Conservation (phyloP, 2,888 invertebrate genomes). For the Tortricodes alternella region DNA sequence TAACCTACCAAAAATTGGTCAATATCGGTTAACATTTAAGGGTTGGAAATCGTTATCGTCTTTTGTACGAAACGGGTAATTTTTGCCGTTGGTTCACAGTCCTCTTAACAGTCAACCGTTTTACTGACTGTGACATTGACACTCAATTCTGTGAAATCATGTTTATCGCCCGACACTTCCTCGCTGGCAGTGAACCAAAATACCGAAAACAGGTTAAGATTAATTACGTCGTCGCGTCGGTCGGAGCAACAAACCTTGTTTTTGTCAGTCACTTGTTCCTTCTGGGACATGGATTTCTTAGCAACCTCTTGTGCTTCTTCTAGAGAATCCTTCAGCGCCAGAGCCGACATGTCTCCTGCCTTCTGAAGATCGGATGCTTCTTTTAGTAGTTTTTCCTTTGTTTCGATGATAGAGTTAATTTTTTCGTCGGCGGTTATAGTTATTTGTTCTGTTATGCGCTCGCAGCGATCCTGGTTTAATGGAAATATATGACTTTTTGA, state of each 20-base stretch:
- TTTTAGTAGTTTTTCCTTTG: constrained; percentile 65
- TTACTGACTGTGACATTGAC: no score
- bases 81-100: no score
- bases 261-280: constrained; percentile 58
- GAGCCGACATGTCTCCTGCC: constrained; percentile 67
- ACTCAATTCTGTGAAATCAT: background rate
- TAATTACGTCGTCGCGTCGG: constrained; percentile 8
- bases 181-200: background rate
- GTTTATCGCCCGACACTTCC: background rate
- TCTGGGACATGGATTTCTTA: constrained; percentile 54
- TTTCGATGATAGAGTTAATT: constrained; percentile 72
- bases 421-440: constrained; percentile 76
- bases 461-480: constrained; percentile 70
- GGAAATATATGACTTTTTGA: background rate
- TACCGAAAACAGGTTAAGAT: constrained; percentile 16
- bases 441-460: constrained; percentile 79
- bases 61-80: no score
- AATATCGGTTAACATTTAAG: no score
- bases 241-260: constrained; percentile 61
- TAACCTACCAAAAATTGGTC: no score
- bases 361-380: constrained; percentile 70
- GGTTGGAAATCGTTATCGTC: no score
- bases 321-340: constrained; percentile 73
- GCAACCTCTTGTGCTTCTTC: constrained; percentile 71
- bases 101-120: no score